phyloP scores from a whole-genome alignment of 1,140 invertebrate genomes.

The Riptortus pedestris region DNA sequence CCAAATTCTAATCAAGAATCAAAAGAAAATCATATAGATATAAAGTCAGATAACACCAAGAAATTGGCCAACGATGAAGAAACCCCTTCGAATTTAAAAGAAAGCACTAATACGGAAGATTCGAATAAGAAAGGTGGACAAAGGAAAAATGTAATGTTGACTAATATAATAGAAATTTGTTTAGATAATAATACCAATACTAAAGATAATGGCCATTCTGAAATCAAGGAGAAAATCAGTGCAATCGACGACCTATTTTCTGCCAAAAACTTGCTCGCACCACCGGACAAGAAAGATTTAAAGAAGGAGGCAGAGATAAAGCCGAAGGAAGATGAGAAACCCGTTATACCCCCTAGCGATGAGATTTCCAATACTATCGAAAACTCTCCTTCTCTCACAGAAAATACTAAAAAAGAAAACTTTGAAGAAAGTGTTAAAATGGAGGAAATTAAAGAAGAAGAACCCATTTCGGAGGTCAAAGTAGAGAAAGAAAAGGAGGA shows the following conservation, averaged over 20 bases:
- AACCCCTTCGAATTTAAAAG: background rate
- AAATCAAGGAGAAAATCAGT: no score
- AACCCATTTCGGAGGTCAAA: constrained; percentile 32
- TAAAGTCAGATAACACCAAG: no score
- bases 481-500: background rate
- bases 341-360: no score
- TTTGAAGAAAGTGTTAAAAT: background rate
- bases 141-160: constrained; percentile 15
- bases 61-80: background rate
- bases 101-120: background rate
- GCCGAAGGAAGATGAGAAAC: background rate
- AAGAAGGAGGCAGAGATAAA: background rate
- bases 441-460: constrained; percentile 31
- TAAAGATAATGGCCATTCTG: background rate
- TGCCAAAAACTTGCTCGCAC: constrained; percentile 10
- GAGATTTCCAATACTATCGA: no score
- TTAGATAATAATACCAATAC: constrained; percentile 11
- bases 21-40: no score
- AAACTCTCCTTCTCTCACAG: no score
- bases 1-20: no score
- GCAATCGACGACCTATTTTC: no score
- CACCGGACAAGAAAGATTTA: background rate
- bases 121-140: background rate
- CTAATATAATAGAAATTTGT: constrained; percentile 22
- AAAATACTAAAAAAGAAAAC: constrained; percentile 3